Percentiles rank a stretch among this genome's conserved stretches.
phyloP scores from a whole-genome alignment of 2,113 vertebrate species.

The Zosterops lateralis region DNA sequence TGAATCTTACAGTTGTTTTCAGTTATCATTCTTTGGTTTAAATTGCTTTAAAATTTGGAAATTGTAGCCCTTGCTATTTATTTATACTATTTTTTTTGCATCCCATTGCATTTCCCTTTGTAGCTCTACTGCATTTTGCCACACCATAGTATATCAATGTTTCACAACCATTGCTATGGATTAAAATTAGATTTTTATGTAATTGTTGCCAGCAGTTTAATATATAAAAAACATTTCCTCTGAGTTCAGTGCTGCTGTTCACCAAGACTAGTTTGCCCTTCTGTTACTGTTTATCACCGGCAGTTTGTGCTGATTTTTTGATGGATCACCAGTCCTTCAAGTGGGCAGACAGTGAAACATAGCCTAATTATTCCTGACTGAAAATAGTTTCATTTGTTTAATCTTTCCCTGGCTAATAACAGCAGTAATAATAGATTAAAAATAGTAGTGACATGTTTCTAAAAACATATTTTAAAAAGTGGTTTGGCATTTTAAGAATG shows the following conservation, averaged over 20 bases:
- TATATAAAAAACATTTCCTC: background rate
- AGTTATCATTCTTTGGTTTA: background rate
- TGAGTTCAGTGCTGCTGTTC: background rate
- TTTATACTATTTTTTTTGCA: background rate
- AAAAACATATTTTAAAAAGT: background rate
- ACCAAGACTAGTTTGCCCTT: background rate
- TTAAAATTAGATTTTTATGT: background rate
- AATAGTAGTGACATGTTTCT: background rate
- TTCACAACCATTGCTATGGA: background rate
- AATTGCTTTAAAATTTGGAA: background rate
- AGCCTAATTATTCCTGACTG: background rate
- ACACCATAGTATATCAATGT: rapidly evolving
- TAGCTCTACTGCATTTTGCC: background rate
- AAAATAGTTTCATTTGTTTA: background rate
- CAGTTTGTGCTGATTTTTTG: background rate
- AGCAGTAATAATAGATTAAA: background rate
- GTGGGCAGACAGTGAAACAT: background rate
- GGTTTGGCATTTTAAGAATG: background rate
- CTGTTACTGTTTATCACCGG: background rate
- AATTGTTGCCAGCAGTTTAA: background rate
- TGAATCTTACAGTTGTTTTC: background rate
- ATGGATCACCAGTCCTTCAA: background rate
- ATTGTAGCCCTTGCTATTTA: background rate
- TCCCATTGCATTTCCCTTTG: background rate
- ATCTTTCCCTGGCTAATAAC: background rate